A percentile compares a stretch with the other conserved stretches of the same genome.
Conservation (phyloP, 2,113 vertebrate genomes). For the Lepus europaeus region DNA sequence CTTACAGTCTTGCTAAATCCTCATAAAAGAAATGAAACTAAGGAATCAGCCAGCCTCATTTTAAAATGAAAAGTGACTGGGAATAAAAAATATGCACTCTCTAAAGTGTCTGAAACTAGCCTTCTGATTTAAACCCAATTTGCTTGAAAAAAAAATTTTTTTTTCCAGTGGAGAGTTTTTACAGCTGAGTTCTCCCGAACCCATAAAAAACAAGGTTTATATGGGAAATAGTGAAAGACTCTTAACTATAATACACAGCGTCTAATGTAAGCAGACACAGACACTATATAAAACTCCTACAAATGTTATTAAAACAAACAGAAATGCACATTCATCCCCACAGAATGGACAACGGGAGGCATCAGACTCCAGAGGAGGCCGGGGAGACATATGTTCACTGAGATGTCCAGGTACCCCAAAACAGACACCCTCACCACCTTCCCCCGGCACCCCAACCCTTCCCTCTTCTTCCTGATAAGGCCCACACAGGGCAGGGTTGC, state of each 20-base stretch:
- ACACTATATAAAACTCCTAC: constrained; percentile 60
- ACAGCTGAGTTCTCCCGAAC: constrained; percentile 65
- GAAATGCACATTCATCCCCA: constrained; percentile 80
- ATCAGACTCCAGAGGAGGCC: not conserved
- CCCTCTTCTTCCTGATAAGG: not conserved
- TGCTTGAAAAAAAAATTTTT: constrained; percentile 62
- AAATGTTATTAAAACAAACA: constrained; percentile 75
- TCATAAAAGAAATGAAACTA: constrained; percentile 74
- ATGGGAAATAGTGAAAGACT: constrained; percentile 76
- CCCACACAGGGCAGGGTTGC: not conserved
- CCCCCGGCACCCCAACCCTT: not conserved
- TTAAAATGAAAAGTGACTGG: constrained; percentile 79
- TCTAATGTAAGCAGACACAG: constrained; percentile 72
- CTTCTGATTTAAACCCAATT: constrained; percentile 76
- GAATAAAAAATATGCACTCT: constrained; percentile 69
- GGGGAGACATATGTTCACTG: constrained; percentile 4
- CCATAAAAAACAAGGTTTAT: constrained; percentile 79
- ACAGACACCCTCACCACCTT: not conserved
- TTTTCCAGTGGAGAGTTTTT: constrained; percentile 74
- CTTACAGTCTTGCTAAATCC: constrained; percentile 60
- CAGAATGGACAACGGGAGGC: constrained; percentile 66
- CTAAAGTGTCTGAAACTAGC: constrained; percentile 70
- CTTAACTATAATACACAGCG: constrained; percentile 51
- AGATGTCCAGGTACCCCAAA: not conserved
- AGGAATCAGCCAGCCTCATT: constrained; percentile 69